Evolutionary conservation across 2,113 vertebrate species (phyloP).

Genomic region (Oreochromis spilurus): DNA sequence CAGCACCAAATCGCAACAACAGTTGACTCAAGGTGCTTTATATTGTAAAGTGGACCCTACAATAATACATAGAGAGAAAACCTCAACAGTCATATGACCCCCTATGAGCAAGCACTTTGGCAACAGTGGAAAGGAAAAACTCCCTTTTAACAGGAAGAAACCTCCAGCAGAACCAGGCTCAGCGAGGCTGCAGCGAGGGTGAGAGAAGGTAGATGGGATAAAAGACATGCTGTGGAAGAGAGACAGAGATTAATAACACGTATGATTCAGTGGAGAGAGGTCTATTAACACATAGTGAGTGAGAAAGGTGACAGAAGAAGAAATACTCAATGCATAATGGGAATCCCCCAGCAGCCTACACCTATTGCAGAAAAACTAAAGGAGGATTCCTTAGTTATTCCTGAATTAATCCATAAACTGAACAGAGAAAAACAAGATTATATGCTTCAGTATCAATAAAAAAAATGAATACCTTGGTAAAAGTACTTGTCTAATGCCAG

Average conservation of each 20-base stretch:
- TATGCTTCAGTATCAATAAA: background rate
- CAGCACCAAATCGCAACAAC: background rate
- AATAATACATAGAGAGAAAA: accelerated
- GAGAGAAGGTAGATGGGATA: background rate
- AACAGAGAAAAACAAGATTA: background rate
- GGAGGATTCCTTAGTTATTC: background rate
- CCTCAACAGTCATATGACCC: background rate
- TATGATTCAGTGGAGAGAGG: accelerated
- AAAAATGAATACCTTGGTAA: background rate
- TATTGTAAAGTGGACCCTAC: background rate
- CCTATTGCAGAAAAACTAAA: background rate
- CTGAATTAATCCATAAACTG: background rate
- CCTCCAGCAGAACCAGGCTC: background rate
- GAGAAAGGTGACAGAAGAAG: background rate
- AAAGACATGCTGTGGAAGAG: background rate
- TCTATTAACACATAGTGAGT: background rate
- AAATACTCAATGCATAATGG: background rate
- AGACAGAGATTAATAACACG: accelerated
- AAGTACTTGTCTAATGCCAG: background rate
- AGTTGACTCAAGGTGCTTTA: background rate
- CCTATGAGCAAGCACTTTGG: background rate
- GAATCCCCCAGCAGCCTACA: background rate
- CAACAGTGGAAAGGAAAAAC: background rate
- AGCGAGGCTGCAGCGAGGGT: accelerated
- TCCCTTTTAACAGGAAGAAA: background rate